Evolutionary conservation across 2,797 vertebrate species (phyloP).

Genomic region (Botia kubotai): DNA sequence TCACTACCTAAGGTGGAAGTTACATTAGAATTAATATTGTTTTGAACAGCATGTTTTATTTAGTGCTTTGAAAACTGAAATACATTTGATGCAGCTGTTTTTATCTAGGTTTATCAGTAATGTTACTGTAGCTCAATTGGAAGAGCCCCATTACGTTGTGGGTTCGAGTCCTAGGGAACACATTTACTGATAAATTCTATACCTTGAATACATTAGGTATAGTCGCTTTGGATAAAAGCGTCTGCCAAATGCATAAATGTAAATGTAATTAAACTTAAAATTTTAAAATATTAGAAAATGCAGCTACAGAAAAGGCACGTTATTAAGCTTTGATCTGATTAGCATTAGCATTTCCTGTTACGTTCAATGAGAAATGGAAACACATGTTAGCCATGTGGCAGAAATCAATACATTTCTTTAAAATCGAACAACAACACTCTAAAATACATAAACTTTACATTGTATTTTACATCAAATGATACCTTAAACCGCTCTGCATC

Average conservation of each 20-base stretch:
- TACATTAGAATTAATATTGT: background rate
- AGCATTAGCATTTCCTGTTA: slow-evolving; percentile 7
- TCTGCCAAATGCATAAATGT: too few relatives aligned
- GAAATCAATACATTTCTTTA: background rate
- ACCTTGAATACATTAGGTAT: background rate
- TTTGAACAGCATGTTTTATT: too few relatives aligned
- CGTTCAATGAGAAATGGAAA: slow-evolving; percentile 5
- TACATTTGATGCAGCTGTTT: too few relatives aligned
- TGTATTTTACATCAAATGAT: background rate
- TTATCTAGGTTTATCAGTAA: too few relatives aligned
- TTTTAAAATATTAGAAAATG: too few relatives aligned
- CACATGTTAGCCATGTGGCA: slow-evolving; percentile 49
- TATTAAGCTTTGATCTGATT: background rate
- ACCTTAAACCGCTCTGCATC: slow-evolving; percentile 92
- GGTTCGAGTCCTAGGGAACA: too few relatives aligned
- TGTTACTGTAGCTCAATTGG: background rate
- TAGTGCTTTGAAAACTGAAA: too few relatives aligned
- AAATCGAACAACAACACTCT: background rate
- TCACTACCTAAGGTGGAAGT: slow-evolving; percentile 71
- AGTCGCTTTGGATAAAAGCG: too few relatives aligned
- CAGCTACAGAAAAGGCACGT: background rate
- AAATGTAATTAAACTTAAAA: too few relatives aligned
- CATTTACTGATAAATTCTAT: too few relatives aligned
- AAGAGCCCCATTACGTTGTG: too few relatives aligned
- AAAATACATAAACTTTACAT: background rate